Base-by-base conservation (phyloP, 2,888 invertebrate genomes). In the Plagodis dolabraria region DNA sequence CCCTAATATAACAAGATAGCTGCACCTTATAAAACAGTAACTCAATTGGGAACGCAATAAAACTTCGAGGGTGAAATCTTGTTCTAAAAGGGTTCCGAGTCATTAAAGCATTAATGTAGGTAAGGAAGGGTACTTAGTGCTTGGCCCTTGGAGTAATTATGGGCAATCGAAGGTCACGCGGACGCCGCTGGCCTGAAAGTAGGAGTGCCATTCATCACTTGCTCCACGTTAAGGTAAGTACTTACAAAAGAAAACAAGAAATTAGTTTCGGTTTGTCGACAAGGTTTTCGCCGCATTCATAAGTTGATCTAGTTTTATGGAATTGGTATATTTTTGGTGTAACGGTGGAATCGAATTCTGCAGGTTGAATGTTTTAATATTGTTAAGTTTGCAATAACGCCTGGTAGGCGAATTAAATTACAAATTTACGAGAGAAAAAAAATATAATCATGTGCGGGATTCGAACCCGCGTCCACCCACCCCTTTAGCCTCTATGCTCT, bases 21-120 rank as follows among this genome's bases (percentile, higher is more conserved):
- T 53, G 7, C 53, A 53, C 53, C 40, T 46, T 46, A 47, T 53
- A 34, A 53, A 53, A 47, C 47, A 48, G 34, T 35, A 42, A 35
- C 35, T 47, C 36, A 43, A 48, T 48, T 12, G 11, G 51, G 33
- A 48, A 60, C 60, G 35, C 49, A 53, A 49, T 60, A 60, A 56
- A 60, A 36, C 48, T 51, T 47, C 35, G 35, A 47, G 45, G 45
- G 11, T 22, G 49, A 56, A 56, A 56, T 56, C 60, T 56, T 53
- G 48, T n/a, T 53, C 60, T 56, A 52, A 56, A 56, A 60, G 56
- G 56, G 53, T 60, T 60, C 55, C 53, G 56, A 49, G 56, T 53
- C 52, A 60, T 60, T 60, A 60, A 60, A 56, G 7, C 60, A 35
- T 49, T 56, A 60, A 60, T 60, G 60, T 60, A 53, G 56, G 53